Conservation (phyloP, 2,888 invertebrate genomes). For the Crocallis elinguaria region DNA sequence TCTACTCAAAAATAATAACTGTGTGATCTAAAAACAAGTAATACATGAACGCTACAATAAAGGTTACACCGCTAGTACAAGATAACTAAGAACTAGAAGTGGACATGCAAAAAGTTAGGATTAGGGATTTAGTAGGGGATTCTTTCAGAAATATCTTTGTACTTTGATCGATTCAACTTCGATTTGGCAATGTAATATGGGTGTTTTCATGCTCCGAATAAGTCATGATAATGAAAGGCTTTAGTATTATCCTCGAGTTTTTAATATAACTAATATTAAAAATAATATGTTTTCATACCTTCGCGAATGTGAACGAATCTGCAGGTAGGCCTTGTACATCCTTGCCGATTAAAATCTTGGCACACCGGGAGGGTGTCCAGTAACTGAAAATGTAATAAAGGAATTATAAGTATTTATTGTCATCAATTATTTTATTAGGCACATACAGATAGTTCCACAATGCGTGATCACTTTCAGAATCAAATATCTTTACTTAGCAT, state of each 20-base stretch:
- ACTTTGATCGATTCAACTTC: slow-evolving; percentile 8
- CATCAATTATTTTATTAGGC: slow-evolving; percentile 45
- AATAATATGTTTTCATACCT: slow-evolving; percentile 86
- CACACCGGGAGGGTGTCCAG: slow-evolving; percentile 99
- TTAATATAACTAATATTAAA: slow-evolving; percentile 6
- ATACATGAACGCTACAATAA: slow-evolving; percentile 24
- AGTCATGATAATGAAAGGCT: slow-evolving; percentile 20
- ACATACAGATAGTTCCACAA: slow-evolving; percentile 59
- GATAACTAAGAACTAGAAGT: slow-evolving; percentile 25
- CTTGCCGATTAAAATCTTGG: slow-evolving; percentile 99
- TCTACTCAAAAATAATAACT: slow-evolving; percentile 11
- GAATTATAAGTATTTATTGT: slow-evolving; percentile 60
- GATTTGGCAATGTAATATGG: slow-evolving; percentile 1
- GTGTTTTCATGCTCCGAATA: slow-evolving; percentile 18
- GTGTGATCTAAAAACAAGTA: slow-evolving; percentile 24
- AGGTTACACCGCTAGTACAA: slow-evolving; percentile 18
- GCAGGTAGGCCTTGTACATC: slow-evolving; percentile 98
- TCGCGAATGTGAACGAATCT: slow-evolving; percentile 99
- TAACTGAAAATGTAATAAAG: slow-evolving; percentile 91
- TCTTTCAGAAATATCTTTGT: slow-evolving; percentile 6
- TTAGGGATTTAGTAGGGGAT: slow-evolving; percentile 9
- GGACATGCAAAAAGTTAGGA: slow-evolving; percentile 23
- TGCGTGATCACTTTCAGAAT: slow-evolving; percentile 15
- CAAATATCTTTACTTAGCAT: neutral
- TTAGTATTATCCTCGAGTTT: slow-evolving; percentile 1